Evolutionary conservation across 2,113 vertebrate genomes (phyloP), one percentile per base, ranked within the genome.

Genomic region (Himantopus leucocephalus): DNA sequence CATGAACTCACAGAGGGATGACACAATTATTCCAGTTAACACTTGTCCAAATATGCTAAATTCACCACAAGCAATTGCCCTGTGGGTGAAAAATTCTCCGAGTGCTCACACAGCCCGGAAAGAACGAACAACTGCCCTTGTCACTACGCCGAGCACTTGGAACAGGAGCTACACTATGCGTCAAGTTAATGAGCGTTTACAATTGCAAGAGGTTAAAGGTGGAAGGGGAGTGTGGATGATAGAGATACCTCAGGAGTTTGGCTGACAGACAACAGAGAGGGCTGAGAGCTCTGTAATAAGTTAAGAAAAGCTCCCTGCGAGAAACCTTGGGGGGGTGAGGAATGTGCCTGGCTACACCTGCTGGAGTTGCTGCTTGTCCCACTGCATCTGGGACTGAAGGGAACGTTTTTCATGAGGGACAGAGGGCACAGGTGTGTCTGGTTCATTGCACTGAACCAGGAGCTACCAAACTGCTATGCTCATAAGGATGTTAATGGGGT

Each of bases 131-230:
- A 95, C 71, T 73, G 30, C 79, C 37, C 63, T 93, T 94, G 72
- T 80, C 55, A 50, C 60, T 39, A 29, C 2, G 3, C 39, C 5
- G 12, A 78, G 19, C 15, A 5, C 48, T 86, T 86, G 56, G 35
- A 95, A 88, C 85, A 89, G 68, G 30, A 94, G 67, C 56, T 72
- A 66, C 0, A 0, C 24, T 59, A 8, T 73, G 34, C 68, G 71
- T 88, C 73, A 85, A 53, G 39, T 72, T 90, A 94, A 79, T 39
- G 48, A 93, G 76, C 48, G 27, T 85, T 90, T 79, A 90, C 68
- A 90, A 67, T 62, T 85, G 50, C 72, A 60, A 93, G 62, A 87
- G 60, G 76, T 95, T 94, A 97, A 96, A 94, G 77, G 80, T 72
- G 47, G 52, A 88, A 86, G 24, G 50, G 68, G 72, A 95, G 75